Evolutionary conservation across 2,113 vertebrate species (phyloP).

Genomic region (Aptenodytes forsteri): DNA sequence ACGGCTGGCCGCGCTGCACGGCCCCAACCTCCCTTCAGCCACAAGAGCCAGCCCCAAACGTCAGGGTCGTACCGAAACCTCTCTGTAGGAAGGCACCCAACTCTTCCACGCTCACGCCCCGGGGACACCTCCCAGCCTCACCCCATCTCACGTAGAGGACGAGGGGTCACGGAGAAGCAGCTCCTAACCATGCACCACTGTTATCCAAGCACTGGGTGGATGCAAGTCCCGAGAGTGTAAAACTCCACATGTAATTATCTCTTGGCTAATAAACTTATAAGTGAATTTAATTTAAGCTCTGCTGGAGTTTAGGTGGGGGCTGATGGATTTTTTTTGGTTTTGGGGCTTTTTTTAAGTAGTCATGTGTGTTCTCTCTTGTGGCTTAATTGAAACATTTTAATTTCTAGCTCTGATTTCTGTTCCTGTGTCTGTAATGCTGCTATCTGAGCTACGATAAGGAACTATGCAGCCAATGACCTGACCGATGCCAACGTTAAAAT

Average conservation of each 20-base stretch:
- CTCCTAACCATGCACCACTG: accelerated
- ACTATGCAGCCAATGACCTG: background rate
- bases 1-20: accelerated
- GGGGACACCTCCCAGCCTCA: background rate
- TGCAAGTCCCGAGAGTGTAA: background rate
- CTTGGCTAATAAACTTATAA: background rate
- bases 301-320: background rate
- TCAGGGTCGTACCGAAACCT: accelerated
- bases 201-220: too few relatives aligned
- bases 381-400: background rate
- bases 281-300: background rate
- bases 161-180: background rate
- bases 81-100: background rate
- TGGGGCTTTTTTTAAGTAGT: background rate
- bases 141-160: background rate
- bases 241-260: background rate
- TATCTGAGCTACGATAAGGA: background rate
- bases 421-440: accelerated
- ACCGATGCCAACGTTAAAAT: accelerated
- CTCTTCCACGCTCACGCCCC: background rate
- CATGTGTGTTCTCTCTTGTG: background rate
- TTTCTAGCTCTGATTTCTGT: background rate
- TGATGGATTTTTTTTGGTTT: background rate
- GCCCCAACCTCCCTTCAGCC: background rate
- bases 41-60: background rate